These are phyloP conservation scores for Pseudococcus viburni DNA, from an alignment of 2,888 invertebrate genomes.

Conservation along the genomic window DNA sequence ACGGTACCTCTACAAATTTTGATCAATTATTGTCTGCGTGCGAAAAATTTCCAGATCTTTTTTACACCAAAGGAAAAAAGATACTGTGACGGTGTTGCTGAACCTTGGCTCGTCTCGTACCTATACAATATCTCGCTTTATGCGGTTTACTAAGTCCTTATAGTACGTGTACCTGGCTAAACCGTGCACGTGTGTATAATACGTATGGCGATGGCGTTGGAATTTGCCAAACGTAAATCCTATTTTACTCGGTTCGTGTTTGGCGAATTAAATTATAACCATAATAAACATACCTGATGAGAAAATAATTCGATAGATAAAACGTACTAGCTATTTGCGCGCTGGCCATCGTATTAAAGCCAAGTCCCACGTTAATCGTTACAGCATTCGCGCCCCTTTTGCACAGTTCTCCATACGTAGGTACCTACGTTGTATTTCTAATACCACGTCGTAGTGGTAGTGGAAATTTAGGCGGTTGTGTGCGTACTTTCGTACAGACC, in stretches of 20 bases:
- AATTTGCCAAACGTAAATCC: constrained; percentile 31
- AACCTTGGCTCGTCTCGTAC: too few species aligned
- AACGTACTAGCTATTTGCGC: constrained; percentile 19
- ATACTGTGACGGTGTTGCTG: too few species aligned
- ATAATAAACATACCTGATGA: constrained; percentile 51
- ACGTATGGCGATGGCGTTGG: neutral
- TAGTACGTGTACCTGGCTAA: neutral
- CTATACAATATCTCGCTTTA: neutral
- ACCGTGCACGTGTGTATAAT: neutral
- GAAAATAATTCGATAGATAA: constrained; percentile 52
- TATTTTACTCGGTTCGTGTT: constrained; percentile 18
- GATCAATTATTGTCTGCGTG: too few species aligned
- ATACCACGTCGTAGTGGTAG: neutral
- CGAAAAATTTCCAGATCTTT: too few species aligned
- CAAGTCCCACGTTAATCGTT: constrained; percentile 46
- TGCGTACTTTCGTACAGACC: neutral
- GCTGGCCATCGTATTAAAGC: constrained; percentile 21
- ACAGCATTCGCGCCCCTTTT: neutral
- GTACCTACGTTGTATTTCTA: neutral
- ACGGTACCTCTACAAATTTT: too few species aligned
- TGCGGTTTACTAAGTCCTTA: neutral
- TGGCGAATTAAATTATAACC: constrained; percentile 40
- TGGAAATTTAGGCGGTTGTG: too few species aligned
- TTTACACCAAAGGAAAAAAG: too few species aligned
- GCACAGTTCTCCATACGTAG: neutral